These are phyloP conservation scores for Diadegma fenestrale DNA, from an alignment of 2,888 invertebrate genomes.

Conservation along the genomic window DNA sequence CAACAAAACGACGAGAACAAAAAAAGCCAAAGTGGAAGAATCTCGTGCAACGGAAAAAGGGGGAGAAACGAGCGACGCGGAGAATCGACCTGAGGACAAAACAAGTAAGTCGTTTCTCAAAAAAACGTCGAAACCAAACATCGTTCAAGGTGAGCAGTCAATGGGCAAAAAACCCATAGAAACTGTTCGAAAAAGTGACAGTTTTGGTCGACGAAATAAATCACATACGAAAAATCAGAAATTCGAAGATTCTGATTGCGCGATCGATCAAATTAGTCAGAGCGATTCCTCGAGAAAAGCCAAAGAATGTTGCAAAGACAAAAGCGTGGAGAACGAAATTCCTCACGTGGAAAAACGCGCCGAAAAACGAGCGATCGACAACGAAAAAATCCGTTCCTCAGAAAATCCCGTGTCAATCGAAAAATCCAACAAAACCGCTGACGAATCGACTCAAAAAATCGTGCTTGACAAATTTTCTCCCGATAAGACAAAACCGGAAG, in stretches of 20 bases:
- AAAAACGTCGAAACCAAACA: background rate
- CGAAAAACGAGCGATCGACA: background rate
- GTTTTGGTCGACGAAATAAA: background rate
- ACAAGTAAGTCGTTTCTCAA: background rate
- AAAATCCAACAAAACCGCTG: no score
- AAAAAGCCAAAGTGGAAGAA: background rate
- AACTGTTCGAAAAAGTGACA: background rate
- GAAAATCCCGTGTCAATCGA: no score
- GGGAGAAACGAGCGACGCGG: background rate
- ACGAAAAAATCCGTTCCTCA: no score
- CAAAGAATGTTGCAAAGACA: background rate
- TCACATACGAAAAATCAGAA: background rate
- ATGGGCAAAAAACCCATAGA: background rate
- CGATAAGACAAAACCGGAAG: background rate
- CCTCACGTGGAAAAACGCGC: background rate
- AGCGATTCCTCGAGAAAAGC: background rate
- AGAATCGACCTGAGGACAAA: background rate
- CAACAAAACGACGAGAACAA: background rate
- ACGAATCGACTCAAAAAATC: background rate
- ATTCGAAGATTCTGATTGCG: background rate
- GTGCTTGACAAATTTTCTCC: background rate
- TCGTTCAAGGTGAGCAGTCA: background rate
- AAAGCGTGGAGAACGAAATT: background rate
- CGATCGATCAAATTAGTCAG: background rate
- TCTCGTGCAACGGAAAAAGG: background rate